phyloP scores from a whole-genome alignment of 2,113 vertebrate genomes.

The Coracopsis vasa region DNA sequence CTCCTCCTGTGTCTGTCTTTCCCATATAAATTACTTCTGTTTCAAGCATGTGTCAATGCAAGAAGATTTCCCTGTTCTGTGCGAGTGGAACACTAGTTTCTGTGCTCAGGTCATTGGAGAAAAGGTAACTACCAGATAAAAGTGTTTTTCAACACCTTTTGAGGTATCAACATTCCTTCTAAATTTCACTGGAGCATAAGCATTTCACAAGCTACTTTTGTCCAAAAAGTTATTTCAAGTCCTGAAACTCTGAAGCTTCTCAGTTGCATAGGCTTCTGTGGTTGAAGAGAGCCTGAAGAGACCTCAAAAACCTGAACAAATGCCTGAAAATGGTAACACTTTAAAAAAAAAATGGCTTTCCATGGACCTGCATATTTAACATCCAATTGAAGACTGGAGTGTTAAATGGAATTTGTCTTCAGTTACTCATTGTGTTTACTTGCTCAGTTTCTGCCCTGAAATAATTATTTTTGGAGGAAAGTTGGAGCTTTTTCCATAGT shows the following conservation, averaged over 20 bases:
- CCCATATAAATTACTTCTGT: fast-evolving
- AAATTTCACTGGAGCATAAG: not conserved
- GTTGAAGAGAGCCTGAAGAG: not conserved
- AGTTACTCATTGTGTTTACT: not conserved
- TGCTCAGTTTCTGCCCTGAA: not conserved
- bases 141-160: not conserved
- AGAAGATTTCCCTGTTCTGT: not conserved
- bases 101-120: not conserved
- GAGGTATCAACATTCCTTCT: not conserved
- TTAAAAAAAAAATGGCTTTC: not conserved
- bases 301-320: not conserved
- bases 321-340: not conserved
- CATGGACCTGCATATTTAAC: not conserved
- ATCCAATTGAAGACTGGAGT: not conserved
- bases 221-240: not conserved
- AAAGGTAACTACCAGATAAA: not conserved
- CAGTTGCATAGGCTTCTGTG: not conserved
- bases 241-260: not conserved
- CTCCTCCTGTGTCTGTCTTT: not conserved
- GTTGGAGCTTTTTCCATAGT: not conserved
- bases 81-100: fast-evolving
- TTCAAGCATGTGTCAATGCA: not conserved
- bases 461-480: not conserved
- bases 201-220: not conserved
- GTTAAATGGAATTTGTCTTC: not conserved